A percentile compares a stretch with the other conserved stretches of the same genome.
Conservation (phyloP, 2,888 invertebrate genomes). For the Tachina grossa region DNA sequence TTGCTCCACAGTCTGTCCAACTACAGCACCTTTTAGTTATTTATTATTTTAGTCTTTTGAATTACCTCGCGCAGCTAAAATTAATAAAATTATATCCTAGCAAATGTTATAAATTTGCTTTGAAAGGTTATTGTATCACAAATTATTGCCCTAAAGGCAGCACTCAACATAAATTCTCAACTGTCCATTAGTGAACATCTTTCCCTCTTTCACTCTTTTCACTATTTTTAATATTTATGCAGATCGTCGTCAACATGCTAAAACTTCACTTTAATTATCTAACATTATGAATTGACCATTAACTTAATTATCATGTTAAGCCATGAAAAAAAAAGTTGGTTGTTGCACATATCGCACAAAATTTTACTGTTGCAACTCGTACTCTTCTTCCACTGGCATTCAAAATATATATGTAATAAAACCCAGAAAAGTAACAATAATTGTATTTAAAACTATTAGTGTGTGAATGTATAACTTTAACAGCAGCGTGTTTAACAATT, state of each 20-base stretch:
- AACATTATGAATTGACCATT: slow-evolving; percentile 59
- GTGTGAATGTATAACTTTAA: background rate
- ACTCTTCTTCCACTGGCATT: slow-evolving; percentile 19
- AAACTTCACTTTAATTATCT: slow-evolving; percentile 44
- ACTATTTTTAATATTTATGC: background rate
- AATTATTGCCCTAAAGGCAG: background rate
- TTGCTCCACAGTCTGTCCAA: too few species aligned
- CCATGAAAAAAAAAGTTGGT: slow-evolving; percentile 9
- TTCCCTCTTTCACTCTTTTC: background rate
- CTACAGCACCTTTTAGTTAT: too few species aligned
- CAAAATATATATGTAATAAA: slow-evolving; percentile 31
- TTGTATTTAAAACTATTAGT: slow-evolving; percentile 13
- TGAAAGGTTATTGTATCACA: slow-evolving; percentile 17
- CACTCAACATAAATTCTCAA: slow-evolving; percentile 9
- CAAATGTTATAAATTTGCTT: background rate
- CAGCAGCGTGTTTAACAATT: slow-evolving; percentile 35
- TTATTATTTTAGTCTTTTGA: too few species aligned
- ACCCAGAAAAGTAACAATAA: slow-evolving; percentile 52
- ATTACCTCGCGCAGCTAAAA: too few species aligned
- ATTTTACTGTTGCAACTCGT: background rate
- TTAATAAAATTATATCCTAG: too few species aligned
- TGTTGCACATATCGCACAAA: slow-evolving; percentile 25
- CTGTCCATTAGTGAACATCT: background rate
- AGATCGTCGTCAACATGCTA: background rate
- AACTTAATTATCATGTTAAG: slow-evolving; percentile 60